Evolutionary conservation across 2,888 invertebrate species (phyloP), one percentile per base, ranked within the genome.

Genomic region (Dasypogon diadema): DNA sequence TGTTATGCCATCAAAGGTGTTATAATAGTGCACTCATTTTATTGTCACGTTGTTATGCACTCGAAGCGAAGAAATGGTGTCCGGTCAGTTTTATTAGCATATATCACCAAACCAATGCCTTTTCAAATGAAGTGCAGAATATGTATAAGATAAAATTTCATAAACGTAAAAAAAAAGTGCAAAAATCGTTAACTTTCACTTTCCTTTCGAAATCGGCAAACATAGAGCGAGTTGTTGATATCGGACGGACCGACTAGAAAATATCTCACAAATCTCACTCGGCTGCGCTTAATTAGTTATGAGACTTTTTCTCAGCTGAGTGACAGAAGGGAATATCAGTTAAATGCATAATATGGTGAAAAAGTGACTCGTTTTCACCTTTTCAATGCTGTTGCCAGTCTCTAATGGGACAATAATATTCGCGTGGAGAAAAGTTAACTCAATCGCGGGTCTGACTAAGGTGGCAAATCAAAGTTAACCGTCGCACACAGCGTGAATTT

Each of bases 191-290:
- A 75, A 75, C 75, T 75, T 75, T 75, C 75, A 75, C 75, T 75
- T 75, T 75, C 65, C 75, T 75, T 75, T 75, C 75, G 63, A 75
- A 75, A 75, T 75, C 75, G 12, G 22, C 42, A 54, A 42, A 73
- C 30, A 22, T 55, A 55, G 56, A 24, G 55, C 55, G 30, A 54
- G 70, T 30, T 21, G 16, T 30, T 54, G 54, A 70, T 30, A 54
- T 30, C 54, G 54, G 30, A 12, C 24, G 6, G 54, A 14, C 30
- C 26, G 14, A n/a, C 30, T 70, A 54, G 70, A 54, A 54, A 70
- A 54, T 51, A 10, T n/a, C 22, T 70, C n/a, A 16, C 16, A 18
- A 54, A 54, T 54, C 51, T 70, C 70, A 21, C 54, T 16, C 14
- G 70, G 21, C 70, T 30, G 16, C n/a, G 54, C n/a, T 70, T 70